phyloP scores from a whole-genome alignment of 2,113 vertebrate species.

The Mionectes macconnelli region DNA sequence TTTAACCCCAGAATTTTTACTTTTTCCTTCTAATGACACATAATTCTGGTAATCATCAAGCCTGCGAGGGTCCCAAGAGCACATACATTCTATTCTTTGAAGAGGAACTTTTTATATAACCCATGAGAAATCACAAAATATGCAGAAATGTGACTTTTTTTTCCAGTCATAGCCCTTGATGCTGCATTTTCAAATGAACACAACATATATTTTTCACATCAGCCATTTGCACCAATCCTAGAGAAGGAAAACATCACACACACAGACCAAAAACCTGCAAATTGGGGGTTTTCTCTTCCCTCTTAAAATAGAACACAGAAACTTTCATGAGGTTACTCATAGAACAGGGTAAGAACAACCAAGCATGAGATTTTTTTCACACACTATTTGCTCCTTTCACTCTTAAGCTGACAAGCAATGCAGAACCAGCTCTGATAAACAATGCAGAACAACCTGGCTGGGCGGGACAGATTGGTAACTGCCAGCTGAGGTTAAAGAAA shows the following conservation, averaged over 20 bases:
- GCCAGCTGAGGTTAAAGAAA: neutral
- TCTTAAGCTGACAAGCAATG: neutral
- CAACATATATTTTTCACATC: neutral
- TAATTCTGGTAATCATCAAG: neutral
- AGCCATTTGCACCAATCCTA: neutral
- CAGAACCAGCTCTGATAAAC: neutral
- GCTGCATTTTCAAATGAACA: neutral
- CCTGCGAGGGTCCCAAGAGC: neutral
- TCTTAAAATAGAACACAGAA: constrained; percentile 35
- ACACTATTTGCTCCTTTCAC: constrained; percentile 8
- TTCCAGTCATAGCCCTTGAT: neutral
- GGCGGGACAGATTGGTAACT: neutral
- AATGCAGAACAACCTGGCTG: neutral
- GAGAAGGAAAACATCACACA: neutral
- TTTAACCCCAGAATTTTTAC: neutral
- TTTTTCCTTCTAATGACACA: neutral
- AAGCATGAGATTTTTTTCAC: neutral
- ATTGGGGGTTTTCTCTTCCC: neutral
- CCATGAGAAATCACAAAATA: neutral
- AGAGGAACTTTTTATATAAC: neutral
- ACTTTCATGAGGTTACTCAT: neutral
- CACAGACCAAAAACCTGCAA: neutral
- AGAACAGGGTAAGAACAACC: neutral
- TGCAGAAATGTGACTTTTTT: neutral
- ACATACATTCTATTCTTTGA: neutral